Percentiles rank a stretch among this genome's conserved stretches.
phyloP scores from a whole-genome alignment of 2,888 invertebrate genomes.

The Hemaris fuciformis region DNA sequence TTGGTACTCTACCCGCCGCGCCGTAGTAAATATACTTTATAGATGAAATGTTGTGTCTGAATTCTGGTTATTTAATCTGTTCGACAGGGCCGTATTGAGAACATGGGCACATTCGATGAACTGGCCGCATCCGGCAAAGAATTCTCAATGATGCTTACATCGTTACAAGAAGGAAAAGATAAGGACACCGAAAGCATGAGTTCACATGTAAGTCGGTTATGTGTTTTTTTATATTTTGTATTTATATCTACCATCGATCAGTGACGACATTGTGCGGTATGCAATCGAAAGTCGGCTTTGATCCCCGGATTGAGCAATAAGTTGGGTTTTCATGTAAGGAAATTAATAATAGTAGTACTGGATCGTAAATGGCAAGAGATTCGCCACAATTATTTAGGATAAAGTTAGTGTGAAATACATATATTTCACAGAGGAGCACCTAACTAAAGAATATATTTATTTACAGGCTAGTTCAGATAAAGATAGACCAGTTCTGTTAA shows the following conservation, averaged over 20 bases:
- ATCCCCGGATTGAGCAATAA: too few relatives aligned
- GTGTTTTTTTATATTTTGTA: not conserved
- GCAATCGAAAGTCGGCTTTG: too few relatives aligned
- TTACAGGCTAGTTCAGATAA: too few relatives aligned
- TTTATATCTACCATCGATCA: too few relatives aligned
- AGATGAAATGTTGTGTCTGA: too few relatives aligned
- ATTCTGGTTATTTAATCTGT: conserved; percentile 4
- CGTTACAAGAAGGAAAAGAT: conserved; percentile 67
- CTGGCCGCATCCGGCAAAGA: conserved; percentile 80
- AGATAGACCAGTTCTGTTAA: conserved; percentile 40
- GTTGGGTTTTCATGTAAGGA: too few relatives aligned
- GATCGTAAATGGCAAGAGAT: too few relatives aligned
- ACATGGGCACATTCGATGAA: conserved; percentile 83
- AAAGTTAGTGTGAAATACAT: too few relatives aligned
- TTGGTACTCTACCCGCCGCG: not conserved
- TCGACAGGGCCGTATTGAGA: conserved; percentile 78
- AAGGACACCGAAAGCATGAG: conserved; percentile 57
- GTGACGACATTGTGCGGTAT: too few relatives aligned
- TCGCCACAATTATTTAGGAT: too few relatives aligned
- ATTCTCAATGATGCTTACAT: conserved; percentile 77
- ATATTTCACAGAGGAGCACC: too few relatives aligned
- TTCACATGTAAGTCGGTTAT: conserved; percentile 47
- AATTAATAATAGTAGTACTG: too few relatives aligned
- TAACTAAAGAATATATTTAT: not conserved
- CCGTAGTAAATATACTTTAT: not conserved